Evolutionary conservation across 2,888 invertebrate species (phyloP).

Genomic region (Vesta saturnalis): DNA sequence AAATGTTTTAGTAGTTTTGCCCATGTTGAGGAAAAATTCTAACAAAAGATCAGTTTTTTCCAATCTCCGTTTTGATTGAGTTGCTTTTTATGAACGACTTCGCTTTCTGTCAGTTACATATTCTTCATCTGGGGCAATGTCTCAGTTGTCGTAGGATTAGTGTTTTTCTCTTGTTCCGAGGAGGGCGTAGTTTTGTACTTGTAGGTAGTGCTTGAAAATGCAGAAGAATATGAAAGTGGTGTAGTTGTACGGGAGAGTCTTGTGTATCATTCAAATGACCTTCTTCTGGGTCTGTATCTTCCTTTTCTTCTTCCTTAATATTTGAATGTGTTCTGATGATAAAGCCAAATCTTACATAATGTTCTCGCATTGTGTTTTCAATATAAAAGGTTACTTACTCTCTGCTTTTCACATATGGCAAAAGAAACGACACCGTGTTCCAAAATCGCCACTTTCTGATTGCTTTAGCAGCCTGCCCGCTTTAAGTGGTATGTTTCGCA

Average conservation of each 20-base stretch:
- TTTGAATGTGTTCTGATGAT: too few species aligned
- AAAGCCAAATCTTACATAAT: too few species aligned
- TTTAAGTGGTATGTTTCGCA: neutral
- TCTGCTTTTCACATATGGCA: too few species aligned
- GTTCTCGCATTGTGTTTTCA: too few species aligned
- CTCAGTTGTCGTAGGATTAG: neutral
- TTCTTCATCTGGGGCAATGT: neutral
- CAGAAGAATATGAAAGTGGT: neutral
- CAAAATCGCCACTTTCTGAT: neutral
- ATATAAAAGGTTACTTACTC: too few species aligned
- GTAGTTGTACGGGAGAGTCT: neutral
- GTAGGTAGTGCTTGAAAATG: neutral
- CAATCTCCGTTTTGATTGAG: neutral
- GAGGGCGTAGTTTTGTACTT: neutral
- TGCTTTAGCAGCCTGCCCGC: neutral
- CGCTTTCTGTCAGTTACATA: constrained; percentile 1
- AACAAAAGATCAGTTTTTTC: neutral
- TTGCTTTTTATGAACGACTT: neutral
- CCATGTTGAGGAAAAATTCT: constrained; percentile 5
- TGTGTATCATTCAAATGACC: too few species aligned
- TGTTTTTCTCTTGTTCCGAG: too few species aligned
- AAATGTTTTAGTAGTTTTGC: neutral
- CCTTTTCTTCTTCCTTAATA: too few species aligned
- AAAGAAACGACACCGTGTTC: too few species aligned
- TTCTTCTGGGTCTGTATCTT: too few species aligned